Evolutionary conservation across 2,888 invertebrate genomes (phyloP).

Genomic region (Pogonocherus hispidulus): DNA sequence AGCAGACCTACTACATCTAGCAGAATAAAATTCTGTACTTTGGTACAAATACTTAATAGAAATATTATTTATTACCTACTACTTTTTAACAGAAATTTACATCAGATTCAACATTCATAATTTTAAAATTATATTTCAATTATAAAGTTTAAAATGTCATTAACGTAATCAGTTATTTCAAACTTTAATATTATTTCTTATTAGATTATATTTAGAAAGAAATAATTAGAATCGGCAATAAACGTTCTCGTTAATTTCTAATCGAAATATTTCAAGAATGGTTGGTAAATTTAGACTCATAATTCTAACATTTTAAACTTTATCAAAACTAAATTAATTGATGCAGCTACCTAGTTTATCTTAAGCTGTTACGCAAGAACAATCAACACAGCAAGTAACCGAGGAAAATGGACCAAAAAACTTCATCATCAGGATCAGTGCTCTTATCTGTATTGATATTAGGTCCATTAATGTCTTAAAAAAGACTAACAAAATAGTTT

Average conservation of each 20-base stretch:
- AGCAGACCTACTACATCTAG: no score
- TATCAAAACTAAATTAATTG: not conserved
- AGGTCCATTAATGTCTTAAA: no score
- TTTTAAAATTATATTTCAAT: not conserved
- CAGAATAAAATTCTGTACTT: no score
- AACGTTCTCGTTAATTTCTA: no score
- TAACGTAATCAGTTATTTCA: no score
- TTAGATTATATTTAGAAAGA: not conserved
- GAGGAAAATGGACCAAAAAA: slow-evolving; percentile 20
- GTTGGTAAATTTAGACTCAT: not conserved
- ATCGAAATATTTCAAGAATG: no score
- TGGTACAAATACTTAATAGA: no score
- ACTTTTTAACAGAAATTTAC: not conserved
- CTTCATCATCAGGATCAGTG: no score
- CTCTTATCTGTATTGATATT: no score
- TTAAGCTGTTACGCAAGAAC: slow-evolving; percentile 13
- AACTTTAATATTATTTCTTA: slow-evolving; percentile 3
- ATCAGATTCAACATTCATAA: not conserved
- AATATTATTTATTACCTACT: not conserved
- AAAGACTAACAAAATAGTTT: no score
- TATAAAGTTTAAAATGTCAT: not conserved
- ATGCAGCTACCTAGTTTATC: slow-evolving; percentile 28
- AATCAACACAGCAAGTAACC: slow-evolving; percentile 10
- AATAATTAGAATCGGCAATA: no score
- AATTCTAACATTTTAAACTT: slow-evolving; percentile 7